Evolutionary conservation across 1,140 invertebrate species (phyloP), one percentile per base, ranked within the genome.

Genomic region (Dendroctonus ponderosae): DNA sequence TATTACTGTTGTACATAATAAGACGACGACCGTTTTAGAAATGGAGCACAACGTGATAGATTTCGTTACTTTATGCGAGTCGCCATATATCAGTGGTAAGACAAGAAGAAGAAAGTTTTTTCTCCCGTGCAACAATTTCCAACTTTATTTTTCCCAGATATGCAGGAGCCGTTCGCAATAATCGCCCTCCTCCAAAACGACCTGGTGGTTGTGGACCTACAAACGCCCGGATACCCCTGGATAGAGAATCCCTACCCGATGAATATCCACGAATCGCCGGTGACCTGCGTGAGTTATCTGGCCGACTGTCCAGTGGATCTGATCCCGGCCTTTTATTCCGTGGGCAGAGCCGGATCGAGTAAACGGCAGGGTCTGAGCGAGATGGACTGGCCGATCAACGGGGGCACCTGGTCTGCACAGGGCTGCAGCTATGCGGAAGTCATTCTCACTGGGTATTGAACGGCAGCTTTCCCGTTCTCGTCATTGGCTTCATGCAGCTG

Each of bases 181-280:
- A 93, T 98, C 73, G 97, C 98, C 72, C 85, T 99, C 66, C 87
- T 99, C 70, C 94, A 97, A 82, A 97, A 96, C 84, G 97, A 99
- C 82, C 85, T 99, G 76, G 95, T 99, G 75, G 91, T 99, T 70
- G 95, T 99, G 79, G 97, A 99, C 83, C 85, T 99, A 72, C 87
- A 91, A 77, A 91, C 92, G 48, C 87, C 89, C 52, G 96, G 96
- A 76, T 99, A 98, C 84, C 96, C 97, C 11, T 97, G 95, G 81
- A 97, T 98, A 83, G 96, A 99, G 81, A 98, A 98, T 85, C 98
- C 97, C 50, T 98, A 99, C 84, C 93, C 97, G 48, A 98, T 99
- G 95, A 96, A 99, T 82, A 87, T 99, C 70, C 97, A 99, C 81
- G 96, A 98, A 82, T 96, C 94, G 59, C 91, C 95, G 41, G 95